phyloP scores from a whole-genome alignment of 2,113 vertebrate species.

The Mormyrus iriodes region DNA sequence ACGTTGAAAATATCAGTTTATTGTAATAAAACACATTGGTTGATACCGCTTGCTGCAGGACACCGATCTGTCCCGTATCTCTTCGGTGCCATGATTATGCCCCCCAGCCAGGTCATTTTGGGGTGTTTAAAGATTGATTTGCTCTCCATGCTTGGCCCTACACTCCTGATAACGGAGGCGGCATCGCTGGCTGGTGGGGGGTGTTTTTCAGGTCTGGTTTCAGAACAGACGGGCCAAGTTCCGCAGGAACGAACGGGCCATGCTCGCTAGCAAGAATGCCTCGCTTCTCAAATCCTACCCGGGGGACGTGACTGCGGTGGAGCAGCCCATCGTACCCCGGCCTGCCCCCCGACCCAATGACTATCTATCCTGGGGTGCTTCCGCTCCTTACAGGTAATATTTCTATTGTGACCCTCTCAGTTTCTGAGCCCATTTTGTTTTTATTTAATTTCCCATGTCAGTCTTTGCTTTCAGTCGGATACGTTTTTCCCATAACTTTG shows the following conservation, averaged over 20 bases:
- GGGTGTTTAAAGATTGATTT: not conserved
- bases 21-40: not conserved
- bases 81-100: not conserved
- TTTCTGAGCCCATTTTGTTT: not conserved
- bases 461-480: not conserved
- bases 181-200: not conserved
- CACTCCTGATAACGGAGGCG: slow-evolving; percentile 5
- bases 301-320: slow-evolving; percentile 75
- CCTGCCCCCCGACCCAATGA: slow-evolving; percentile 78
- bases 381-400: slow-evolving; percentile 78
- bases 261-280: slow-evolving; percentile 82
- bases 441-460: not conserved
- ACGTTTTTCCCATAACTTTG: not conserved
- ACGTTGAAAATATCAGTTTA: not conserved
- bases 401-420: not conserved
- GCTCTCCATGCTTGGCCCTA: not conserved
- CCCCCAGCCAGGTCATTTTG: not conserved
- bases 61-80: not conserved
- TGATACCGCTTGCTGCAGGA: not conserved
- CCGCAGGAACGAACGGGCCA: slow-evolving; percentile 75
- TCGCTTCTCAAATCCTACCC: slow-evolving; percentile 82
- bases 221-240: slow-evolving; percentile 86
- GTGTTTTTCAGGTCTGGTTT: slow-evolving; percentile 74
- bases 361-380: slow-evolving; percentile 78
- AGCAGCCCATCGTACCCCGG: slow-evolving; percentile 80